Percentiles rank a stretch among this genome's conserved stretches.
Evolutionary conservation across 2,797 vertebrate species (phyloP).

Genomic region (Heteromormyrus szaboi): DNA sequence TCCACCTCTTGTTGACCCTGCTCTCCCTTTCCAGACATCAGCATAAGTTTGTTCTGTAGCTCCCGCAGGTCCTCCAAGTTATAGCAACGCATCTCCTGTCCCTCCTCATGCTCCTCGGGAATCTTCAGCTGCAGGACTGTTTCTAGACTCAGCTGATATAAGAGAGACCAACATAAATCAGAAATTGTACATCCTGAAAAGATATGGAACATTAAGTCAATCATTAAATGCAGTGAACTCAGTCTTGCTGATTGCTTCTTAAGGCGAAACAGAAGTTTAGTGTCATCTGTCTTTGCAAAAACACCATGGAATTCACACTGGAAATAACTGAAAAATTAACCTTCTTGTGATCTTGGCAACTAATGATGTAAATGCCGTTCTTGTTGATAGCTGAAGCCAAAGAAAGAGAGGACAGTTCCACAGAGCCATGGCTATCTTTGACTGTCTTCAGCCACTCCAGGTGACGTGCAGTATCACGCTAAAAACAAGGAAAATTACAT

Average conservation of each 20-base stretch:
- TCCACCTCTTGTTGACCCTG: conserved; percentile 79
- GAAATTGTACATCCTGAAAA: not conserved
- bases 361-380: conserved; percentile 77
- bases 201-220: not conserved
- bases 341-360: conserved; percentile 54
- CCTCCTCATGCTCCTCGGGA: conserved; percentile 54
- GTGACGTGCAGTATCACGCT: conserved; percentile 82
- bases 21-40: conserved; percentile 90
- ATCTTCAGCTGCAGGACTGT: conserved; percentile 67
- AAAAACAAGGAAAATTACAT: conserved; percentile 27
- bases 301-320: not conserved
- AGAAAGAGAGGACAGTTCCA: conserved; percentile 86
- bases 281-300: not conserved
- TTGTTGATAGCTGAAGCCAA: conserved; percentile 84
- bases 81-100: conserved; percentile 53
- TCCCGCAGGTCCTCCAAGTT: conserved; percentile 81
- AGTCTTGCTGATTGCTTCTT: not conserved
- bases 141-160: conserved; percentile 70
- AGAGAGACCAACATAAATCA: not conserved
- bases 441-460: conserved; percentile 90
- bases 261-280: not conserved
- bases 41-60: conserved; percentile 93
- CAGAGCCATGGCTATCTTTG: conserved; percentile 92
- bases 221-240: not conserved
- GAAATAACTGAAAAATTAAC: conserved; percentile 36